Evolutionary conservation across 1,140 invertebrate genomes (phyloP), one percentile per base, ranked within the genome.

Genomic region (Bathynomus jamesi): DNA sequence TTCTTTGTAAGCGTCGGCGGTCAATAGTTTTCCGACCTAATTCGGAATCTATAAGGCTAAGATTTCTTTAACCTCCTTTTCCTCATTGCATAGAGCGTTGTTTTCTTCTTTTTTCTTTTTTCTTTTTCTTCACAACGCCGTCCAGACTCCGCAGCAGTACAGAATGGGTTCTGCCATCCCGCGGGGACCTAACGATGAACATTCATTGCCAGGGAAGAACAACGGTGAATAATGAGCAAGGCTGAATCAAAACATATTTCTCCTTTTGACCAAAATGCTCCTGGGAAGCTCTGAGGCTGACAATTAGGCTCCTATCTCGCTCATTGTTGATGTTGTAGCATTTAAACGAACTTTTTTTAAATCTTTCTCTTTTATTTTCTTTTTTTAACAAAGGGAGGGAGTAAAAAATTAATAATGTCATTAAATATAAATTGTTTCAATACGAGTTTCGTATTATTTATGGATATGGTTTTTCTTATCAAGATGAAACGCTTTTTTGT

Each of bases 181-280:
- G 40, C 40, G 40, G 40, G 40, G 40, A 53, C 5, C 40, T 53
- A 53, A 53, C 40, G 40, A 53, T 21, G 40, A 53, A 53, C 40
- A 53, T 53, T 53, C 40, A 53, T 53, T 53, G 40, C 40, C 40
- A 5, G 21, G 40, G 40, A 53, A 53, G 40, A 53, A 53, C 40
- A 53, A 53, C 40, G 21, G 40, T 53, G 40, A 53, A 5, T 53
- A 53, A 53, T 53, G 40, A 53, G 40, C 21, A 53, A 53, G 40
- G 40, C 40, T 53, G 40, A 53, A 53, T 53, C 40, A 53, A 53
- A 53, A 53, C 40, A 53, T 53, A 53, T 53, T 53, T 53, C 40
- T 53, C 40, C 5, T 53, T 53, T 53, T 53, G 40, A 53, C 40
- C 21, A 53, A 53, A 53, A 53, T 53, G 40, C 40, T 53, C 11